Conservation (phyloP, 2,888 invertebrate species). For the Microctonus brassicae region DNA sequence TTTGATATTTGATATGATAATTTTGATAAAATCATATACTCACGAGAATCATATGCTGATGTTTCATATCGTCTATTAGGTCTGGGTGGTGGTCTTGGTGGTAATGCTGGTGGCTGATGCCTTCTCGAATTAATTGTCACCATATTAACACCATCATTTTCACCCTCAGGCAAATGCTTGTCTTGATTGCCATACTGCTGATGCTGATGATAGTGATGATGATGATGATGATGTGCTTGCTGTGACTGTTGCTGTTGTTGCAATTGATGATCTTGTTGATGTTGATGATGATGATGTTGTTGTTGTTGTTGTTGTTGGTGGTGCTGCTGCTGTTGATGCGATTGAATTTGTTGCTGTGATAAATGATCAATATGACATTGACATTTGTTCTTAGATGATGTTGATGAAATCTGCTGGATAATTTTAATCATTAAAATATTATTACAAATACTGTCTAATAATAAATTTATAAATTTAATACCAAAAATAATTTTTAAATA, state of each 20-base stretch:
- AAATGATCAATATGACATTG: conserved; percentile 65
- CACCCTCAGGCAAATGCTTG: conserved; percentile 55
- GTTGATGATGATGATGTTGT: conserved; percentile 33
- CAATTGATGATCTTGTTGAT: conserved; percentile 24
- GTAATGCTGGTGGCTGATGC: conserved; percentile 66
- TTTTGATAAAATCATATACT: conserved; percentile 46
- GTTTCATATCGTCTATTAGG: conserved; percentile 64
- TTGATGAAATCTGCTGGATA: conserved; percentile 47
- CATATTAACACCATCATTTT: conserved; percentile 58
- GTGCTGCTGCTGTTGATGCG: conserved; percentile 29
- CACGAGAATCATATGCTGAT: conserved; percentile 59
- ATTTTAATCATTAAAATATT: conserved; percentile 10
- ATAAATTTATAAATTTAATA: not conserved
- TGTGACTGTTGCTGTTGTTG: conserved; percentile 37
- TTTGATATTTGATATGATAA: not conserved
- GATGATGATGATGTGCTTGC: conserved; percentile 46
- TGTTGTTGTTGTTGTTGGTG: conserved; percentile 37
- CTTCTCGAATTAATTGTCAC: conserved; percentile 55
- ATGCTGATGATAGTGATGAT: conserved; percentile 47
- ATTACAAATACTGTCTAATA: not conserved
- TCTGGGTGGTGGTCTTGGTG: conserved; percentile 66
- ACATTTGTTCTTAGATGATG: conserved; percentile 59
- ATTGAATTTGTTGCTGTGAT: conserved; percentile 41
- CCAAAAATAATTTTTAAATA: not conserved
- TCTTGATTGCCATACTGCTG: conserved; percentile 49